These are phyloP conservation scores for Drosophila nikananu DNA, from an alignment of 1,140 invertebrate species.

Conservation along the genomic window DNA sequence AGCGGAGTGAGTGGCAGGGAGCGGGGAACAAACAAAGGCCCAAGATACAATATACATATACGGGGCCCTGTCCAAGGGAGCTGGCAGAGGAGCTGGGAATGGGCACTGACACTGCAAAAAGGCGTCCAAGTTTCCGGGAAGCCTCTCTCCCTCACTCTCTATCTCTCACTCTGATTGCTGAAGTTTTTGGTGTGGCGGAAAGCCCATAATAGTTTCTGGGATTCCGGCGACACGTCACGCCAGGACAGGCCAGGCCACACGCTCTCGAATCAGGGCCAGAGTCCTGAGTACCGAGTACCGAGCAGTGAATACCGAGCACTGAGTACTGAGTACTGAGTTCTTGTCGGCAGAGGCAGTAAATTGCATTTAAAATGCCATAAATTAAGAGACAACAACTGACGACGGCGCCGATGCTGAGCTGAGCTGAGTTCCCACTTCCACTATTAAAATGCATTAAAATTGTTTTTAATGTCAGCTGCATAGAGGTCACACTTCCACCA, in stretches of 20 bases:
- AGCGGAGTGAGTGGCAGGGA: constrained; percentile 10
- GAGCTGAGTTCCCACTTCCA: constrained; percentile 24
- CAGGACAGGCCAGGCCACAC: not conserved
- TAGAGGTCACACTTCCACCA: not conserved
- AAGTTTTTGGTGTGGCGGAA: constrained; percentile 52
- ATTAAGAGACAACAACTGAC: constrained; percentile 67
- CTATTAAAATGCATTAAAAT: constrained; percentile 78
- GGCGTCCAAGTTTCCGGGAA: constrained; percentile 16
- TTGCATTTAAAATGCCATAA: constrained; percentile 81
- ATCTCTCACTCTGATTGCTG: constrained; percentile 30
- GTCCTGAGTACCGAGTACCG: constrained; percentile 2
- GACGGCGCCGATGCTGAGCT: constrained; percentile 23
- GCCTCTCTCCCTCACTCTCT: not conserved
- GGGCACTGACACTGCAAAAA: constrained; percentile 7
- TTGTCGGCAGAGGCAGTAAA: constrained; percentile 60
- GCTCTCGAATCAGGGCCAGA: constrained; percentile 17
- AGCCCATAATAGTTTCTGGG: constrained; percentile 38
- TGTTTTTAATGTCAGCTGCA: constrained; percentile 63
- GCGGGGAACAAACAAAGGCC: constrained; percentile 27
- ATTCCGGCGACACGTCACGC: constrained; percentile 22
- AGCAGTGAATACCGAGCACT: not conserved
- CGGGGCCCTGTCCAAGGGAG: not conserved
- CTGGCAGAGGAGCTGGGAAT: not conserved
- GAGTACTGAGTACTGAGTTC: constrained; percentile 6
- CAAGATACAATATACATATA: constrained; percentile 35